Evolutionary conservation across 1,140 invertebrate species (phyloP), one percentile per base, ranked within the genome.

Genomic region (Holotrichia oblita): DNA sequence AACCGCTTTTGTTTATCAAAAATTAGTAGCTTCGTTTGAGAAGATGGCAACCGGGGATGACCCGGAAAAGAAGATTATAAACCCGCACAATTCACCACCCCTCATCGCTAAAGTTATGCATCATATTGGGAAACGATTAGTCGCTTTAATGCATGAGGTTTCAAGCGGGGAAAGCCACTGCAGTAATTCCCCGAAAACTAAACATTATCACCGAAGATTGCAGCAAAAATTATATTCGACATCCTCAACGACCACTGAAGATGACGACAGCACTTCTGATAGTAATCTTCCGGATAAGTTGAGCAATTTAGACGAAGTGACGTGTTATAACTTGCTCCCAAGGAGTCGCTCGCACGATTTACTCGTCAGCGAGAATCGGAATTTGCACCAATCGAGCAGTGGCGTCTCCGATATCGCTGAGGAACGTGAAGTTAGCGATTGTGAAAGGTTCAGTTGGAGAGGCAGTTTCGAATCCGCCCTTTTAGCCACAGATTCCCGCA

Each of bases 31-130:
- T 0, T 95, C 94, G 0, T 91, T 95, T 78, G 93, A 92, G 9
- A 93, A 94, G 82, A 93, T 94, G 83, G 90, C 93, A 0, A 87
- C 86, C 0, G 88, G 87, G 0, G 89, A 90, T 83, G 87, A 84
- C 3, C 83, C 84, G 0, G 78, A 85, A 76, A 85, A 85, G 8
- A 83, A 87, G 2, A 87, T 83, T 40, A 88, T 87, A 8, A 87
- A 90, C 0, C 91, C 92, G 0, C 91, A 93, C 82, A 93, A 92
- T 64, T 96, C 95, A 2, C 95, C 95, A 0, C 94, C 95, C 0
- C 85, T 97, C n/a, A 94, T 96, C 61, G 94, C 95, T 10, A 96
- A 96, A 88, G 95, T 97, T 0, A 96, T 97, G 94, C 93, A 96
- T 79, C 96, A 98, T 81, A 97, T 98, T 61, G 95, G 95, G 0